phyloP scores from a whole-genome alignment of 2,888 invertebrate genomes.

The Trichogramma evanescens region DNA sequence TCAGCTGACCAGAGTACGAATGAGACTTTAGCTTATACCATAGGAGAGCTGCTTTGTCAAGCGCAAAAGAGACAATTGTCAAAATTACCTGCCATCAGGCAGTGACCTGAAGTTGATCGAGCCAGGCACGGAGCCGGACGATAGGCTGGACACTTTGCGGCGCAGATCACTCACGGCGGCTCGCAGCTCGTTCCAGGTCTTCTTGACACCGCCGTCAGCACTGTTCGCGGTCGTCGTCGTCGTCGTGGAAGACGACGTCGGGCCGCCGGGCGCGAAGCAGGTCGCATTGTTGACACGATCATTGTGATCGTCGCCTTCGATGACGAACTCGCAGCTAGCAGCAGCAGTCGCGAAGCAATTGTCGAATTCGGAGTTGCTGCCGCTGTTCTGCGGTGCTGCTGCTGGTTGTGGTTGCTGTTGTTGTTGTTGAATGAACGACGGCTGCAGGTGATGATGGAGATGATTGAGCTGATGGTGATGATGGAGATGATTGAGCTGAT shows the following conservation, averaged over 20 bases:
- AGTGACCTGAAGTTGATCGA: constrained; percentile 74
- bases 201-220: constrained; percentile 16
- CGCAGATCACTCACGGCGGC: constrained; percentile 74
- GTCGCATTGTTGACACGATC: constrained; percentile 18
- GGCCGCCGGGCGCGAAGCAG: background rate
- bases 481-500: no score
- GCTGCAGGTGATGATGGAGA: no score
- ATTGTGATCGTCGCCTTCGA: background rate
- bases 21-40: no score
- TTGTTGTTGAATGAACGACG: background rate
- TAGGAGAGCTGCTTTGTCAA: no score
- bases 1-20: no score
- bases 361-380: no score
- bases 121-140: constrained; percentile 70
- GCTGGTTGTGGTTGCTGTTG: background rate
- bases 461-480: no score
- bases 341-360: background rate
- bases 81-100: constrained; percentile 56
- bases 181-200: constrained; percentile 73
- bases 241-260: background rate
- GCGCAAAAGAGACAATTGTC: no score
- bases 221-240: constrained; percentile 2
- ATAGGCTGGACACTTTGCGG: constrained; percentile 69
- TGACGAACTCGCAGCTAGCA: background rate
- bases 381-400: no score